phyloP scores from a whole-genome alignment of 30 jellyfish, hydroid and myxozoan genomes.

The Clytia hemisphaerica region DNA sequence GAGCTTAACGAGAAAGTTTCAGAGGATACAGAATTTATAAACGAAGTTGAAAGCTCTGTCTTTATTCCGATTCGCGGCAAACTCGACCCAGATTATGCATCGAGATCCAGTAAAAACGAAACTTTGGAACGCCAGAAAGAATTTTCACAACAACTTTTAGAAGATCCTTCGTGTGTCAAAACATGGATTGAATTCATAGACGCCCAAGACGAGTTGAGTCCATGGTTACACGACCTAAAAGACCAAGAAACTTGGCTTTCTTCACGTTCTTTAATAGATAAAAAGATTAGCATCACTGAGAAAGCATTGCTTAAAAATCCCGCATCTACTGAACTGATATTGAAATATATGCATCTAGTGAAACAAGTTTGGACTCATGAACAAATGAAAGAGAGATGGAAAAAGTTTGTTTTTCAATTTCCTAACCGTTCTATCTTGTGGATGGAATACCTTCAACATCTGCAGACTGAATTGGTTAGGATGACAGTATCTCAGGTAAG shows the following conservation, averaged over 20 bases:
- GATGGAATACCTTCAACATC: slow-evolving; percentile 42
- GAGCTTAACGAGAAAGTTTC: slow-evolving; percentile 3
- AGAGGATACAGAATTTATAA: not conserved
- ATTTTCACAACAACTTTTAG: slow-evolving; percentile 41
- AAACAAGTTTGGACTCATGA: slow-evolving; percentile 44
- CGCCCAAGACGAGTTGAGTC: slow-evolving; percentile 36
- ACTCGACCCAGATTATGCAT: not conserved
- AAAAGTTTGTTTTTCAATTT: slow-evolving; percentile 27
- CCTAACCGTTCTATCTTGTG: slow-evolving; percentile 57
- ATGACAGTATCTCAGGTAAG: slow-evolving; percentile 25
- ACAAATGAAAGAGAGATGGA: slow-evolving; percentile 44
- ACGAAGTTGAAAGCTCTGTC: slow-evolving; percentile 10
- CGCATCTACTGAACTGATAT: slow-evolving; percentile 26
- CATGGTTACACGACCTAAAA: not conserved
- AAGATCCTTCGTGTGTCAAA: slow-evolving; percentile 37
- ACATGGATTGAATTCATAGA: slow-evolving; percentile 60
- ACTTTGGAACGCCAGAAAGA: slow-evolving; percentile 26
- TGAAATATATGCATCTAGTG: slow-evolving; percentile 46
- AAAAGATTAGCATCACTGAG: slow-evolving; percentile 59
- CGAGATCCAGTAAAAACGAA: not conserved
- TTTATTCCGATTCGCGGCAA: slow-evolving; percentile 19
- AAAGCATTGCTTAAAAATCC: slow-evolving; percentile 61
- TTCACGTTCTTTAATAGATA: slow-evolving; percentile 49
- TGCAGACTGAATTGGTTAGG: slow-evolving; percentile 48
- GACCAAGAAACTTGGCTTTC: not conserved